phyloP scores from a whole-genome alignment of 2,888 invertebrate genomes.

The Smittia aterrima region DNA sequence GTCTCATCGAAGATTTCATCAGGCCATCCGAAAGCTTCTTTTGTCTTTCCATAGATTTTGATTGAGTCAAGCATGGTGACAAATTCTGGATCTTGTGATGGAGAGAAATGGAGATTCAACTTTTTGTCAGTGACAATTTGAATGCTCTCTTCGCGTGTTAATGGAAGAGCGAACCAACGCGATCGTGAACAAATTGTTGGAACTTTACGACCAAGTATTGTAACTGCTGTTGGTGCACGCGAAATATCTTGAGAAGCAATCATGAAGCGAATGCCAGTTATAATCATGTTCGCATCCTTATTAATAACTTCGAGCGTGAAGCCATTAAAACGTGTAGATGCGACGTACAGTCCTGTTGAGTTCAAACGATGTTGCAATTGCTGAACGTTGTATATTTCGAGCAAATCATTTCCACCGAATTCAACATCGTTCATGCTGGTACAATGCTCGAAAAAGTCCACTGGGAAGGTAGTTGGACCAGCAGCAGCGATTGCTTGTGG shows the following conservation, averaged over 20 bases:
- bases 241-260: constrained; percentile 63
- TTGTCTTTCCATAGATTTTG: constrained; percentile 92
- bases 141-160: constrained; percentile 89
- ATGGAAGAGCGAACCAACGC: constrained; percentile 94
- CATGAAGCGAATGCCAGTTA: constrained; percentile 82
- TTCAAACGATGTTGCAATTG: constrained; percentile 81
- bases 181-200: constrained; percentile 69
- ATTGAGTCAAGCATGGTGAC: constrained; percentile 92
- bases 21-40: constrained; percentile 95
- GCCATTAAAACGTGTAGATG: constrained; percentile 85
- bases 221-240: constrained; percentile 50
- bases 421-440: constrained; percentile 89
- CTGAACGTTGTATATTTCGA: constrained; percentile 90
- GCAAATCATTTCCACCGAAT: constrained; percentile 89
- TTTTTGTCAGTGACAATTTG: constrained; percentile 78
- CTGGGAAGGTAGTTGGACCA: constrained; percentile 67
- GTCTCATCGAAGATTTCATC: constrained; percentile 83
- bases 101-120: constrained; percentile 76
- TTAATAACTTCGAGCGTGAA: constrained; percentile 86
- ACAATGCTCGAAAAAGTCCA: constrained; percentile 97
- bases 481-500: constrained; percentile 44
- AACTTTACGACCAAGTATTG: constrained; percentile 63
- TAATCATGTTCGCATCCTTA: constrained; percentile 82
- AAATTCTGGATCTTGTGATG: constrained; percentile 81
- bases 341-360: constrained; percentile 80